Percentiles rank a stretch among this genome's conserved stretches.
phyloP scores from a whole-genome alignment of 2,888 invertebrate genomes.

The Erynnis tages region DNA sequence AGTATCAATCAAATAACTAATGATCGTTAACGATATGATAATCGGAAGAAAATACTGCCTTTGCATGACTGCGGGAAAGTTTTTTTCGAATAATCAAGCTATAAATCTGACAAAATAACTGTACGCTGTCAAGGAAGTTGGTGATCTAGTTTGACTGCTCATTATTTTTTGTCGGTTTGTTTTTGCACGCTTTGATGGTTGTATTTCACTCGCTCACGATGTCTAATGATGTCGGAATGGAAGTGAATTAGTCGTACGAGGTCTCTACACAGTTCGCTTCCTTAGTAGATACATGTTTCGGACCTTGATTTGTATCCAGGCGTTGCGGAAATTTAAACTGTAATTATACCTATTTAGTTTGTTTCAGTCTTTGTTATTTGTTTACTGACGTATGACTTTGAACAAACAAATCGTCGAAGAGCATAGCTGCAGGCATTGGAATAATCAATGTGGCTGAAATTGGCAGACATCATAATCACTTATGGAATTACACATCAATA shows the following conservation, averaged over 20 bases:
- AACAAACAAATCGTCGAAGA: too few relatives aligned
- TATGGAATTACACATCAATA: too few relatives aligned
- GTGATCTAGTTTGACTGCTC: conserved; percentile 53
- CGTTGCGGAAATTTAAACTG: conserved; percentile 6
- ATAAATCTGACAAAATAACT: conserved; percentile 54
- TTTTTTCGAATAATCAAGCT: conserved; percentile 40
- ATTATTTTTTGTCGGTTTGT: conserved; percentile 33
- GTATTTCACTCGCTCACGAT: conserved; percentile 51
- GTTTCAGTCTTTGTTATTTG: neutral
- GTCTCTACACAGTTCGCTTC: conserved; percentile 53
- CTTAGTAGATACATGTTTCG: conserved; percentile 54
- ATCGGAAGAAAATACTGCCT: conserved; percentile 26
- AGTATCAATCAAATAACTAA: conserved; percentile 18
- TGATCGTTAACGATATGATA: conserved; percentile 24
- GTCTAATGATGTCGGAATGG: conserved; percentile 65
- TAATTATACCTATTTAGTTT: conserved; percentile 14
- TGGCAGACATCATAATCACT: too few relatives aligned
- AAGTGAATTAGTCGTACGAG: conserved; percentile 57
- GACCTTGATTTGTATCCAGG: conserved; percentile 67
- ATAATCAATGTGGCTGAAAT: too few relatives aligned
- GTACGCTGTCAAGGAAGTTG: conserved; percentile 56
- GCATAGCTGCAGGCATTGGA: too few relatives aligned
- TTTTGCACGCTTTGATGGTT: conserved; percentile 36
- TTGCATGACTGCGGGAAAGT: conserved; percentile 16
- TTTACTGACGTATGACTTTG: neutral